These are phyloP conservation scores for Halocynthia roretzi DNA, from an alignment of 23 tunicate species.

Conservation along the genomic window DNA sequence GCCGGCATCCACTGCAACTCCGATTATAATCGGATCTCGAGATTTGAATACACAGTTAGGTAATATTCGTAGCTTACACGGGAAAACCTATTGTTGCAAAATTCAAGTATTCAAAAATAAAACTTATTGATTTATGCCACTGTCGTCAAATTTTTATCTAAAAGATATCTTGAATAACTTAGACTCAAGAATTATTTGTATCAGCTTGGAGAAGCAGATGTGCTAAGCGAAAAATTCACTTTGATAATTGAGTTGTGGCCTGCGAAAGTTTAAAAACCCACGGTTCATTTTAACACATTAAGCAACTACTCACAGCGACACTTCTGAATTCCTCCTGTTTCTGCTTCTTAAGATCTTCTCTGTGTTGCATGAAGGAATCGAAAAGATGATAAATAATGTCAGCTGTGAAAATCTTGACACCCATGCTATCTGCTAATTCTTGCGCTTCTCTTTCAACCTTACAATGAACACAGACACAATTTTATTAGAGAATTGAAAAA, in stretches of 20 bases:
- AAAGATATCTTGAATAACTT: no score
- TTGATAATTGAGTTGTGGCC: no score
- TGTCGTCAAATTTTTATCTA: no score
- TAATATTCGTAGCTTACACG: constrained; percentile 69
- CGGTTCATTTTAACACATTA: no score
- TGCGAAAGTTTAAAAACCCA: no score
- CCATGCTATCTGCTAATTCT: constrained; percentile 84
- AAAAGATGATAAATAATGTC: constrained; percentile 90
- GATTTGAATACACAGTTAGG: constrained; percentile 89
- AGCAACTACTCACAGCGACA: constrained; percentile 20
- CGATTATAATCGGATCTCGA: constrained; percentile 89
- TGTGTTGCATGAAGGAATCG: constrained; percentile 82
- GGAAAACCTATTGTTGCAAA: constrained; percentile 31
- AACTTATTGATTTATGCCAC: no score
- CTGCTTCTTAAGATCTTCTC: constrained; percentile 73
- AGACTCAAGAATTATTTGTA: no score
- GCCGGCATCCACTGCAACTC: constrained; percentile 85
- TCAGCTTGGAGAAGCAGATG: no score
- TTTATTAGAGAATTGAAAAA: no score
- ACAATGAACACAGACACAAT: no score
- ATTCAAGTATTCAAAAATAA: not conserved
- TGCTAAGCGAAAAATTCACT: no score
- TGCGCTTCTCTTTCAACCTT: constrained; percentile 90
- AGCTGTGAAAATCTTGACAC: constrained; percentile 85
- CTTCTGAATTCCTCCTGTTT: constrained; percentile 85